Base-by-base conservation (phyloP, 2,888 invertebrate species). In the Harpalus rufipes region DNA sequence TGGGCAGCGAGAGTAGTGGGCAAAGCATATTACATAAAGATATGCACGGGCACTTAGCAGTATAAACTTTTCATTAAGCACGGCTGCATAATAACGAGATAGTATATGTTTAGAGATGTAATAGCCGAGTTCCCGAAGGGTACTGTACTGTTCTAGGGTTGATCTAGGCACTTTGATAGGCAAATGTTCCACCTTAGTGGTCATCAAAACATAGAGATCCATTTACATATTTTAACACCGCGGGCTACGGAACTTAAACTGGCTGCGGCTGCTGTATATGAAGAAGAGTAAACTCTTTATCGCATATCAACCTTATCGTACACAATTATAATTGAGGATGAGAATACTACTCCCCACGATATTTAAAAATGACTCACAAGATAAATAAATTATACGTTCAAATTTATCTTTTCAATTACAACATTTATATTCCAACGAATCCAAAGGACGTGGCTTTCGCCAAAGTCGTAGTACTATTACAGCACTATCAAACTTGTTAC, bases 151-250 rank as follows among this genome's bases (percentile, higher is more conserved):
- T 44, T 65, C 81, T 68, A 81, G 82, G 82, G 72, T 82, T 82
- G 82, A 82, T 82, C 82, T 82, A 74, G 82, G 72, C 82, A 82
- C 82, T 82, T 82, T 82, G 82, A 82, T 82, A 82, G 74, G 82
- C 82, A 82, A 82, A 82, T 82, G 81, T 68, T 82, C 59, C 58
- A 72, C 82, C 80, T 80, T 80, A 80, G 80, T 74, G 82, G 41
- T 58, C 82, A 82, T 82, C 82, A 82, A 82, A 82, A 82, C 82
- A 82, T 74, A 59, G 82, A 74, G 82, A 74, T 58, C 82, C 82
- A 82, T 82, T 82, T 82, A 82, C 82, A 82, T 82, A 74, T 82
- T 82, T 82, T 82, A 82, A 74, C 82, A 74, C 82, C 82, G 82
- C 82, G 59, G 74, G 78, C 78, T 56, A 78, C 32, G 41, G 44